These are phyloP conservation scores for Hormaphis cornu DNA, from an alignment of 1,140 invertebrate species.

Conservation along the genomic window DNA sequence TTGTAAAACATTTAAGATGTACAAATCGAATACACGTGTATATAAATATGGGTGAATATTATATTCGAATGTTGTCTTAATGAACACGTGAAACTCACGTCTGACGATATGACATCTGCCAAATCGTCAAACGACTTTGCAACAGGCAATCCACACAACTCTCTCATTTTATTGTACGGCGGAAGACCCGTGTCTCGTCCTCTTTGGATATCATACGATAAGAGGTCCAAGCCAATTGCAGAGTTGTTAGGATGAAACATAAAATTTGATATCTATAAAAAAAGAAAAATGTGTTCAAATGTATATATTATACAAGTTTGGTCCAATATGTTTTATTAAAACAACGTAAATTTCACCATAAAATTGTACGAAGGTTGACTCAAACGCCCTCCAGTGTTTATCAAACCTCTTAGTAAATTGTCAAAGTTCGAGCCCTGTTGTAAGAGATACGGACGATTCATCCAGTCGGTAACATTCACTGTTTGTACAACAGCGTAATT, in stretches of 20 bases:
- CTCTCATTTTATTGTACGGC: slow-evolving; percentile 65
- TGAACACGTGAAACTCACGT: slow-evolving; percentile 43
- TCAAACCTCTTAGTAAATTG: neutral
- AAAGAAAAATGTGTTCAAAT: neutral
- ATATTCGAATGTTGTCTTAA: too few relatives aligned
- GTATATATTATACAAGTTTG: neutral
- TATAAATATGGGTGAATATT: too few relatives aligned
- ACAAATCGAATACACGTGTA: too few relatives aligned
- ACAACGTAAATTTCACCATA: neutral
- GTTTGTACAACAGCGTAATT: neutral
- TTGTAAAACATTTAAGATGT: neutral
- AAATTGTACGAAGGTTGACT: slow-evolving; percentile 18
- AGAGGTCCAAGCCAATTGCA: slow-evolving; percentile 75
- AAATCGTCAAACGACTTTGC: slow-evolving; percentile 49
- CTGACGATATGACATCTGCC: slow-evolving; percentile 35
- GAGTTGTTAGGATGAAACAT: slow-evolving; percentile 54
- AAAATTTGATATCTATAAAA: slow-evolving; percentile 30
- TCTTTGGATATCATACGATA: slow-evolving; percentile 75
- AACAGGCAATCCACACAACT: slow-evolving; percentile 63
- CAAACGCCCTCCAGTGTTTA: neutral
- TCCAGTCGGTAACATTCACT: slow-evolving; percentile 1
- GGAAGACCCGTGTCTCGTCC: slow-evolving; percentile 82
- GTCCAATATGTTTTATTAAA: neutral
- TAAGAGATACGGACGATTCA: neutral
- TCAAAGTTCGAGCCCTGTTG: neutral